Evolutionary conservation across 2,888 invertebrate genomes (phyloP).

Genomic region (Synanthedon formicaeformis): DNA sequence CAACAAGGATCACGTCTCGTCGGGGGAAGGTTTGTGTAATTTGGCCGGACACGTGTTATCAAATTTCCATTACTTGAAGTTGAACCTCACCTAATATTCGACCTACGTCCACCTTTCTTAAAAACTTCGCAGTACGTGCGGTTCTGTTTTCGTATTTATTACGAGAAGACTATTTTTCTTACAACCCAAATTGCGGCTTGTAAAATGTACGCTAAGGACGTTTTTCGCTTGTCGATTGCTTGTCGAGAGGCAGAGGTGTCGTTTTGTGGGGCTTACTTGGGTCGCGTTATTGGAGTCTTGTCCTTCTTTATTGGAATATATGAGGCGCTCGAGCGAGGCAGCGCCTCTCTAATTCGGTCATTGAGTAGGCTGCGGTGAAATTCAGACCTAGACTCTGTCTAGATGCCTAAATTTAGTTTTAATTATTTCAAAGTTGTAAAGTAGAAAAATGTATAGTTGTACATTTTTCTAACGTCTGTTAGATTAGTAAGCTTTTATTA

Average conservation of each 20-base stretch:
- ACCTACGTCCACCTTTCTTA: slow-evolving; percentile 33
- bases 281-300: slow-evolving; percentile 56
- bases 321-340: slow-evolving; percentile 24
- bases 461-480: no score
- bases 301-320: slow-evolving; percentile 62
- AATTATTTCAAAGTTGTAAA: background rate
- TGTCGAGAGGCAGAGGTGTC: slow-evolving; percentile 42
- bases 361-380: background rate
- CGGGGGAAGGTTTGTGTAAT: slow-evolving; percentile 9
- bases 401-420: background rate
- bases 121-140: slow-evolving; percentile 52
- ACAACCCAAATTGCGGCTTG: slow-evolving; percentile 13
- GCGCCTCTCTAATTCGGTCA: slow-evolving; percentile 7
- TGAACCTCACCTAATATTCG: slow-evolving; percentile 33
- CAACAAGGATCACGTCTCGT: slow-evolving; percentile 16
- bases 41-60: slow-evolving; percentile 27
- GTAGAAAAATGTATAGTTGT: no score
- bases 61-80: slow-evolving; percentile 38
- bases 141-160: slow-evolving; percentile 49
- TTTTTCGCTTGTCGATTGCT: slow-evolving; percentile 15
- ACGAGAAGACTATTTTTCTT: slow-evolving; percentile 9
- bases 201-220: slow-evolving; percentile 13
- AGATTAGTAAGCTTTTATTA: no score
- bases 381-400: background rate
- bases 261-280: slow-evolving; percentile 51